Percentiles rank a stretch among this genome's conserved stretches.
phyloP scores from a whole-genome alignment of 2,113 vertebrate species.

The Pachypanchax playfairii region DNA sequence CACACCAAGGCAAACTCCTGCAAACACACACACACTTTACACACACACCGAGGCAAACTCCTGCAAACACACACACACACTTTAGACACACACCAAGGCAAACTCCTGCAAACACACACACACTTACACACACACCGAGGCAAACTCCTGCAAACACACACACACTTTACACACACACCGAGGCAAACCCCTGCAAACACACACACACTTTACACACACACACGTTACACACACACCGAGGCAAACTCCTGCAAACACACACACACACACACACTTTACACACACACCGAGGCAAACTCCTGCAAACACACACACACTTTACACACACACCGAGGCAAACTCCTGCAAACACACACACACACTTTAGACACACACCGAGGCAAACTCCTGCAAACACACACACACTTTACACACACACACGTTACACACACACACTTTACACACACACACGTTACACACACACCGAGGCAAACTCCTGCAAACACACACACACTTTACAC shows the following conservation, averaged over 20 bases:
- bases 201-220: too few relatives aligned
- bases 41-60: slow-evolving; percentile 85
- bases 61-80: slow-evolving; percentile 31
- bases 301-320: slow-evolving; percentile 23
- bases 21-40: too few relatives aligned
- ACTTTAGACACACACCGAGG: not conserved
- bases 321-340: not conserved
- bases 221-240: too few relatives aligned
- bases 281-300: slow-evolving; percentile 86
- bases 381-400: not conserved
- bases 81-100: not conserved
- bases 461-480: too few relatives aligned
- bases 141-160: not conserved
- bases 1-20: too few relatives aligned
- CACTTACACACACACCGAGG: not conserved
- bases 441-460: too few relatives aligned
- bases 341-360: too few relatives aligned
- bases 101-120: not conserved
- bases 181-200: too few relatives aligned
- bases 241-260: too few relatives aligned
- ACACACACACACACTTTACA: slow-evolving; percentile 33
- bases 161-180: not conserved
- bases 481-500: slow-evolving; percentile 36
- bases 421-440: too few relatives aligned
- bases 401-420: too few relatives aligned